These are phyloP conservation scores for Calycopis cecrops DNA, from an alignment of 1,140 invertebrate species.

Conservation along the genomic window DNA sequence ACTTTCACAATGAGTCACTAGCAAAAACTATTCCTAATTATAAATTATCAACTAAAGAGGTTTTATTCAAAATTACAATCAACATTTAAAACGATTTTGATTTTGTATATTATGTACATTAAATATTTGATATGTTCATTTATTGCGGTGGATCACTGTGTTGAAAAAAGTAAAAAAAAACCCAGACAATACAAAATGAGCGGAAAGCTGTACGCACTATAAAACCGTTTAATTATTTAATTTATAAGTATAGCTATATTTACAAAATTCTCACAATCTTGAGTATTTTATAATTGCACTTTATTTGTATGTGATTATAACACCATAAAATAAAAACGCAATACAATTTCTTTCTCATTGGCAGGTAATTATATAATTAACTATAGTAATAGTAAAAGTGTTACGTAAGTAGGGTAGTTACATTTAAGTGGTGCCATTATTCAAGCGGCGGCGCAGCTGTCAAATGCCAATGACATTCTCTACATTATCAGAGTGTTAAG, in stretches of 20 bases:
- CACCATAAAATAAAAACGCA: slow-evolving; percentile 51
- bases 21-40: slow-evolving; percentile 61
- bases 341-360: slow-evolving; percentile 10
- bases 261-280: slow-evolving; percentile 69
- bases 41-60: slow-evolving; percentile 56
- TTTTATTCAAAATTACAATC: slow-evolving; percentile 30
- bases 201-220: slow-evolving; percentile 12
- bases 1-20: slow-evolving; percentile 71
- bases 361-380: not conserved
- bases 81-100: not conserved
- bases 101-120: slow-evolving; percentile 31
- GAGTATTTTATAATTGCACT: slow-evolving; percentile 73
- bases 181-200: slow-evolving; percentile 14
- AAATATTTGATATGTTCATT: slow-evolving; percentile 38
- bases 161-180: slow-evolving; percentile 4
- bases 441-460: too few relatives aligned
- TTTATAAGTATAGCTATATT: slow-evolving; percentile 44
- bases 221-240: slow-evolving; percentile 53
- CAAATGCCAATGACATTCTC: too few relatives aligned
- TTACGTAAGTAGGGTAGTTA: too few relatives aligned
- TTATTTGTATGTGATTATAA: slow-evolving; percentile 57
- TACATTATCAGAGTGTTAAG: too few relatives aligned
- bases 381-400: too few relatives aligned
- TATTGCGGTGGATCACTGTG: slow-evolving; percentile 32
- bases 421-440: too few relatives aligned